Base-by-base conservation (phyloP, 2,888 invertebrate species). In the Drosophila mercatorum region DNA sequence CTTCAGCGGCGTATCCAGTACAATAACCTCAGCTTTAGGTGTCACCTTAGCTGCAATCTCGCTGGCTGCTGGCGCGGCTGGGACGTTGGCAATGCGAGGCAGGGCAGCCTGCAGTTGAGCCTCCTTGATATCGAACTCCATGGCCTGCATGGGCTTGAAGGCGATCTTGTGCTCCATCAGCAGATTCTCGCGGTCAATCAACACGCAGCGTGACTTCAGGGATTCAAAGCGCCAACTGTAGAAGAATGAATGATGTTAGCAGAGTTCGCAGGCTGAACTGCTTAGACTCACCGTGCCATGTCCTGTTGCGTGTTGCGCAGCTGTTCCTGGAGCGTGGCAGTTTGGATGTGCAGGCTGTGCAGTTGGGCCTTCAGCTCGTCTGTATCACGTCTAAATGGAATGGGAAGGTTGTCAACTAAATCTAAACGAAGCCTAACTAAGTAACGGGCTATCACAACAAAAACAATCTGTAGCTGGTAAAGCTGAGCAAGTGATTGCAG, bases 171-270 rank as follows among this genome's bases (percentile, higher is more conserved):
- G 83, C 46, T 92, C 91, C 38, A 82, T 87, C 28, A 93, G 82
- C 22, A 92, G 71, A 73, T 90, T 77, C 78, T 93, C 93, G n/a
- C 92, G 89, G 68, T 92, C 90, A 40, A 92, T 88, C 5, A 93
- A 78, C 57, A 92, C 83, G 57, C 92, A 93, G 11, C 92, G 90
- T 1, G 90, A 90, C 69, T 92, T 93, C 3, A 93, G 74, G 0
- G 92, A 90, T 72, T 93, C 93, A 75, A 93, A 93, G 26, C 93
- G 90, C 93, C 93, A 93, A 61, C 93, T 93, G 17, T 8, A 10
- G 3, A 26, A 17, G 34, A 0, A 0, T 2, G 0, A 6, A 14
- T 3, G 6, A 22, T 2, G 38, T 40, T 40, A 28, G 8, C 47
- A 3, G 7, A n/a, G 5, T 7, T 28, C 11, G 17, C 1, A 1